Evolutionary conservation across 2,888 invertebrate genomes (phyloP).

Genomic region (Aspidiotus destructor): DNA sequence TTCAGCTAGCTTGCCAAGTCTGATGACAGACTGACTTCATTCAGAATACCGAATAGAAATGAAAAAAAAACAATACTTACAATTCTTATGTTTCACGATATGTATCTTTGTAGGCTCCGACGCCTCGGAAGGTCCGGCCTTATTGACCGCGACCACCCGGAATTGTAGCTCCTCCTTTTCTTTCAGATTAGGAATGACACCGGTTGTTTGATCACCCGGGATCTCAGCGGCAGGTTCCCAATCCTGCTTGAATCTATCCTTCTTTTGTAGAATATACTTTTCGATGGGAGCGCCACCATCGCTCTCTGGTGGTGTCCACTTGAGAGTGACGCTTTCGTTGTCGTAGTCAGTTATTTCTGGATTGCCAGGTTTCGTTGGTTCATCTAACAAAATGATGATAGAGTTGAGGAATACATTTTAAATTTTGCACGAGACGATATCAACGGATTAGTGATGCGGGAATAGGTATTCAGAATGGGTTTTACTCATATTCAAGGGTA

Average conservation of each 20-base stretch:
- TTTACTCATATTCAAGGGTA: too few relatives aligned
- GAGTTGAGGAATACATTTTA: too few relatives aligned
- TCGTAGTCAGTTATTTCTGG: constrained; percentile 89
- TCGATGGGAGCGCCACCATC: constrained; percentile 90
- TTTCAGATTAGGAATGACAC: constrained; percentile 72
- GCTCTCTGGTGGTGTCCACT: constrained; percentile 78
- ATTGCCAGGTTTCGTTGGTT: constrained; percentile 80
- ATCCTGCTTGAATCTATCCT: constrained; percentile 65
- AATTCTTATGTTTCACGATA: constrained; percentile 73
- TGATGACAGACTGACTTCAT: too few relatives aligned
- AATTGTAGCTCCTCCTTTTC: constrained; percentile 88
- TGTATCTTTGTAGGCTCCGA: constrained; percentile 85
- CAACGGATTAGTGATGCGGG: too few relatives aligned
- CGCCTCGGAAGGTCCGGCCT: constrained; percentile 81
- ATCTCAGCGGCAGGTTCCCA: constrained; percentile 86
- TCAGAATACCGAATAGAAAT: too few relatives aligned
- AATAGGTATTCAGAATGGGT: too few relatives aligned
- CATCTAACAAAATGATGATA: constrained; percentile 49
- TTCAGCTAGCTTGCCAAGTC: too few relatives aligned
- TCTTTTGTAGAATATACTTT: constrained; percentile 87
- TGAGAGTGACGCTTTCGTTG: constrained; percentile 80
- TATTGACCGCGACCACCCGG: constrained; percentile 82
- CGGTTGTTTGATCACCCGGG: constrained; percentile 62
- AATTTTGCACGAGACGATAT: not conserved
- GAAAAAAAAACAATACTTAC: constrained; percentile 49